These are phyloP conservation scores for Drosophila pachea DNA, from an alignment of 1,140 invertebrate species.

Conservation along the genomic window DNA sequence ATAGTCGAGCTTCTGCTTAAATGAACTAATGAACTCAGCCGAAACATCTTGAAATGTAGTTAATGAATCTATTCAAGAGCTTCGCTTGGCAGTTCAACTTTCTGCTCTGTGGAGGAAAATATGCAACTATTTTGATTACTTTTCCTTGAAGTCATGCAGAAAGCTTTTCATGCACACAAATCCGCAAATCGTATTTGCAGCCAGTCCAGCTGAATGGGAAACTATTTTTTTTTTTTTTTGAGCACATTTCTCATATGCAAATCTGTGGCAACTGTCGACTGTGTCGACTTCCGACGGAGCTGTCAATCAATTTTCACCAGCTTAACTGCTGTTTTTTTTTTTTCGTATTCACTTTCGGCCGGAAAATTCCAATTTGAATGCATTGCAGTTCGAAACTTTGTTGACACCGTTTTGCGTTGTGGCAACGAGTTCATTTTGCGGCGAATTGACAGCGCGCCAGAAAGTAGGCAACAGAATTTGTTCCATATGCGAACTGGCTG, in stretches of 20 bases:
- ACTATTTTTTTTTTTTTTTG: no score
- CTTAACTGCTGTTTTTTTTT: constrained; percentile 4
- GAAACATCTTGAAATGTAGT: no score
- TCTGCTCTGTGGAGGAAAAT: no score
- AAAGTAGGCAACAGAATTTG: constrained; percentile 28
- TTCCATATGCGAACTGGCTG: constrained; percentile 24
- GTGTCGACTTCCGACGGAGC: constrained; percentile 7
- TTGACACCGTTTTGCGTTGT: constrained; percentile 45
- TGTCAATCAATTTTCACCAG: constrained; percentile 55
- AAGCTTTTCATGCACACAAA: no score
- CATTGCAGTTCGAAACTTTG: constrained; percentile 36
- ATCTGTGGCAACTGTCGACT: not conserved
- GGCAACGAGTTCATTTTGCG: constrained; percentile 49
- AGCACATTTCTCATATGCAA: not conserved
- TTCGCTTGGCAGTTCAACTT: no score
- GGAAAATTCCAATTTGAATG: constrained; percentile 41
- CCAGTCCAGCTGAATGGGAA: no score
- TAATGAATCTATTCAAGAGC: no score
- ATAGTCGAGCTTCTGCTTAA: not conserved
- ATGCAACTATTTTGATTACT: no score
- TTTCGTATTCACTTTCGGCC: constrained; percentile 37
- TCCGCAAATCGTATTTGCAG: no score
- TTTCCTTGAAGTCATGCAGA: no score
- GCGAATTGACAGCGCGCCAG: constrained; percentile 38
- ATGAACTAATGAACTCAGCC: no score